Evolutionary conservation across 2,888 invertebrate species (phyloP), one percentile per base, ranked within the genome.

Genomic region (Polydesmus complanatus): DNA sequence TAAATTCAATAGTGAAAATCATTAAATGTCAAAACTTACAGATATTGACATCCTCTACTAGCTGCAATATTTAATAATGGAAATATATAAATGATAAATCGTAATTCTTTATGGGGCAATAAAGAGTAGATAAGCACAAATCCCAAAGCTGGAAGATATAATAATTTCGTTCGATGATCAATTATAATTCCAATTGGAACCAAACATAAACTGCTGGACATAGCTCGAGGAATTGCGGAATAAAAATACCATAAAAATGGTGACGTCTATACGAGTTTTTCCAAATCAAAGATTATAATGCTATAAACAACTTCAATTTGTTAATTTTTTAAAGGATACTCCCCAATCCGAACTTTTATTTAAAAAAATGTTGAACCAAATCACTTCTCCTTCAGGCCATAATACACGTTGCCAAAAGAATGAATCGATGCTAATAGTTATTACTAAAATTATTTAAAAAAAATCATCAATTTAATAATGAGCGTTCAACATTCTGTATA

Each of bases 241-340:
- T 95, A 95, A 73, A 96, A 95, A 75, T 98, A 98, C 98, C 98
- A 98, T 1, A 91, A 74, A 74, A 94, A 94, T 62, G 97, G 97
- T 3, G 86, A 87, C 53, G 89, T 90, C 90, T 92, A 19, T n/a
- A n/a, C n/a, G n/a, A n/a, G n/a, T n/a, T n/a, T n/a, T n/a, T n/a
- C n/a, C n/a, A 67, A 63, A 23, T 19, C 3, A 8, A 3, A 25
- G 37, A 14, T 21, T 51, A 51, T 8, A 51, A 47, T 14, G 11
- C 18, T 14, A 47, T 47, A 11, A 14, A n/a, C 48, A 47, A 47
- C 18, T 47, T 18, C 48, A n/a, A 47, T 8, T 19, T 14, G n/a
- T 52, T 52, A 14, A 14, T 58, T 63, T 65, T 57, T 56, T 63
- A 81, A 88, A 88, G 87, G 87, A 88, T 89, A 95, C 94, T 72